Percentiles rank a stretch among this genome's conserved stretches.
Evolutionary conservation across 1,140 invertebrate genomes (phyloP).

Genomic region (Habropoda laboriosa): DNA sequence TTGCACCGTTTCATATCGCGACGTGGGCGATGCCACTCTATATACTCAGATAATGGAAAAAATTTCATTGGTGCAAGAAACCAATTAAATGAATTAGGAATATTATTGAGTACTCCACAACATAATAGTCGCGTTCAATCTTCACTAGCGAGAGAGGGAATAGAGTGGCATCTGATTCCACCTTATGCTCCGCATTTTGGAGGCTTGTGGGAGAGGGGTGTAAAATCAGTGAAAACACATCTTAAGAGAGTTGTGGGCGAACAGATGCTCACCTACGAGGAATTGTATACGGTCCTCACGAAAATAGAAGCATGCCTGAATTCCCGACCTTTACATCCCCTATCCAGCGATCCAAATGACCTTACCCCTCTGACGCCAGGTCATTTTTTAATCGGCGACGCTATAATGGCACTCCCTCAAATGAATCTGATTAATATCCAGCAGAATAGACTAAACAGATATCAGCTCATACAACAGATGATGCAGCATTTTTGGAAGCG

Average conservation of each 20-base stretch:
- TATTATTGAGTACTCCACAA: background rate
- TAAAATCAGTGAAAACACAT: conserved; percentile 3
- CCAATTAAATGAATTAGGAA: background rate
- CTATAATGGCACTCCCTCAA: background rate
- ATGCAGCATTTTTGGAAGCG: conserved; percentile 12
- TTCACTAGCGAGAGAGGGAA: background rate
- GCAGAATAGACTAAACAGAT: background rate
- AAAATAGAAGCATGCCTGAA: background rate
- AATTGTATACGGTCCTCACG: background rate
- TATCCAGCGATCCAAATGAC: conserved; percentile 3
- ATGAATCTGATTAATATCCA: background rate
- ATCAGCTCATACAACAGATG: background rate
- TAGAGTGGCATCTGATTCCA: conserved; percentile 4
- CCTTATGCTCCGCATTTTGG: conserved; percentile 6
- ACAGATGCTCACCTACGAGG: background rate
- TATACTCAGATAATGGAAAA: conserved; percentile 1
- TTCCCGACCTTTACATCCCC: background rate
- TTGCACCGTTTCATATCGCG: background rate
- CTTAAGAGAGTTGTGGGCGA: background rate
- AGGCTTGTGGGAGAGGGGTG: background rate
- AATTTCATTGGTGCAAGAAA: background rate
- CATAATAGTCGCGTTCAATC: background rate
- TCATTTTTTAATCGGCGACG: background rate
- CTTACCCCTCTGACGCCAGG: background rate
- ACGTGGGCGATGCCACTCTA: background rate